Evolutionary conservation across 2,888 invertebrate genomes (phyloP).

Genomic region (Macrosiphum euphorbiae): DNA sequence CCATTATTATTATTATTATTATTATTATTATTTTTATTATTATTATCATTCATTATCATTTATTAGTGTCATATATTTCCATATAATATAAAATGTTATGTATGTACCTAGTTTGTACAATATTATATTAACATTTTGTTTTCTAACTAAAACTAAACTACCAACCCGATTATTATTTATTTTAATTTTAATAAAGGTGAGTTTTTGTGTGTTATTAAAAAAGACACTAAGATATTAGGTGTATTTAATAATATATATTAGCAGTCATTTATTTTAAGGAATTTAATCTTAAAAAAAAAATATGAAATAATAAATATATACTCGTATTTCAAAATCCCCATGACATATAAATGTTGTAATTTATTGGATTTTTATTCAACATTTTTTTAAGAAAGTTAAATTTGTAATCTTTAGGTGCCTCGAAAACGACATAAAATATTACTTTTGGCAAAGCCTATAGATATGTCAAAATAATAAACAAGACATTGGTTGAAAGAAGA

Average conservation of each 20-base stretch:
- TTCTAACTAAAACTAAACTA: not conserved
- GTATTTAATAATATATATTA: constrained; percentile 5
- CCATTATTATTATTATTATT: not conserved
- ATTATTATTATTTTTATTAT: not conserved
- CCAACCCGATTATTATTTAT: not conserved
- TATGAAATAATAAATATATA: not conserved
- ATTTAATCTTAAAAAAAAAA: constrained; percentile 20
- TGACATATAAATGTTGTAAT: constrained; percentile 56
- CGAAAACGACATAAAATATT: constrained; percentile 53
- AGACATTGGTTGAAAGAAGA: constrained; percentile 17
- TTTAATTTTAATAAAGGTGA: not conserved
- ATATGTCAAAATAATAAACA: constrained; percentile 48
- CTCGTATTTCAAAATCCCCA: constrained; percentile 24
- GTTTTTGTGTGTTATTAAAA: not conserved
- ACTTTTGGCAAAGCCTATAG: constrained; percentile 59
- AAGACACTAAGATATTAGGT: not conserved
- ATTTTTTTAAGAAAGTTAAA: constrained; percentile 49
- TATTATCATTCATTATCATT: not conserved
- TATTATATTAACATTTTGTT: no score
- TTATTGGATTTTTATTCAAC: constrained; percentile 51
- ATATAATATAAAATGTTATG: not conserved
- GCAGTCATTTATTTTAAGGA: constrained; percentile 43
- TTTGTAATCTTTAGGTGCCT: constrained; percentile 49
- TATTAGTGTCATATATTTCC: not conserved
- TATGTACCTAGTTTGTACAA: no score